Base-by-base conservation (phyloP, 2,113 vertebrate species). In the Eonycteris spelaea region DNA sequence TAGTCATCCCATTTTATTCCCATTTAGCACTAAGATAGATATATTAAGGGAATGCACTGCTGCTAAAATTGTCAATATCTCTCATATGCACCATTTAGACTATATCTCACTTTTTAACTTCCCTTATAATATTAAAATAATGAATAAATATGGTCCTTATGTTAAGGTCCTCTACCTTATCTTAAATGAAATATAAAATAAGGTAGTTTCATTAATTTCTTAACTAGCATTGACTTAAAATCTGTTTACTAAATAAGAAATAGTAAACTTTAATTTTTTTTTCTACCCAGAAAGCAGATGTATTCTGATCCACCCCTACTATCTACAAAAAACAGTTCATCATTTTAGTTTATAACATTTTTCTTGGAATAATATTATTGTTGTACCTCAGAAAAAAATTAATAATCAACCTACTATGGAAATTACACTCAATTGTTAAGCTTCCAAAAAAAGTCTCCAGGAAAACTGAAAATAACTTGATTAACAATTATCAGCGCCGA, bases 391-490 rank as follows among this genome's bases (percentile, higher is more conserved):
- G 95, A 95, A 97, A 98, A 98, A 98, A 97, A 95, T 90, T 92
- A n/a, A n/a, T 28, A 97, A 97, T 92, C 91, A 98, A 98, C 97
- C 97, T 98, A 97, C 96, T 97, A 97, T 24, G 97, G 96, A 98
- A 98, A 98, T 97, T 97, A 98, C 90, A 95, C 53, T 97, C 96
- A 97, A 92, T 21, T 61, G 95, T 95, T 98, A 97, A 98, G 0
- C 21, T 97, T n/a, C n/a, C n/a, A n/a, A n/a, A n/a, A 85, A 86
- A 97, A 97, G 92, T 96, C 97, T 97, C 97, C 97, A 98, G 92
- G 95, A 98, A 98, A 97, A 96, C 92, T 94, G 97, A 98, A 97
- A 98, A 96, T 98, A 97, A 97, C 92, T 93, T 98, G 94, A 93
- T 96, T 97, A 90, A 98, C 75, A 96, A 97, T 97, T 96, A 97